A percentile compares a stretch with the other conserved stretches of the same genome.
Evolutionary conservation across 1,140 invertebrate species (phyloP).

Genomic region (Drosophila prosaltans): DNA sequence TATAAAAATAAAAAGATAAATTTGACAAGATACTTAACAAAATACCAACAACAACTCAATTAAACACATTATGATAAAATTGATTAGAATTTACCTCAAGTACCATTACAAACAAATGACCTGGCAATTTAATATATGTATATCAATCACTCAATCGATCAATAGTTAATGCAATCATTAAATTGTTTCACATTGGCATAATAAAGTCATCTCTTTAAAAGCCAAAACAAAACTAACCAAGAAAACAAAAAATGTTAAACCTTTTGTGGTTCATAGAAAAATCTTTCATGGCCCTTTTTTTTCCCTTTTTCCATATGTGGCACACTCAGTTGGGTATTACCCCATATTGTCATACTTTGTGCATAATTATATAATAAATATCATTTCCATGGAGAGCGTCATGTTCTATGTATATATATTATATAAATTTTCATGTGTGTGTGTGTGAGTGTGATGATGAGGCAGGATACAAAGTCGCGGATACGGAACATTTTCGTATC

Average conservation of each 20-base stretch:
- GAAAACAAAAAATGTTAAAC: neutral
- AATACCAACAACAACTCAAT: too few relatives aligned
- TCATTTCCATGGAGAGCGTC: slow-evolving; percentile 65
- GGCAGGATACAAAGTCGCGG: slow-evolving; percentile 21
- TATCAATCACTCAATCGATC: neutral
- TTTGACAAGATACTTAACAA: too few relatives aligned
- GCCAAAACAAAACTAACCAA: neutral
- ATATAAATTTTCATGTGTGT: neutral
- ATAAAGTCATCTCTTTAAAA: neutral
- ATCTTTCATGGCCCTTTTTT: neutral
- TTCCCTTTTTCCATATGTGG: neutral
- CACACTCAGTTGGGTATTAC: slow-evolving; percentile 12
- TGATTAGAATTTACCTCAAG: too few relatives aligned
- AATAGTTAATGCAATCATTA: neutral
- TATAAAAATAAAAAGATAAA: too few relatives aligned
- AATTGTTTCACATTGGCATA: neutral
- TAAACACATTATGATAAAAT: too few relatives aligned
- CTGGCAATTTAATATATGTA: too few relatives aligned
- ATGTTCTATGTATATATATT: neutral
- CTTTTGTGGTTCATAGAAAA: neutral
- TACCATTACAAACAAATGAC: too few relatives aligned
- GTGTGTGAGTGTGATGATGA: slow-evolving; percentile 20
- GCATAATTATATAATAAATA: slow-evolving; percentile 80
- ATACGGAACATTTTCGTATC: slow-evolving; percentile 4
- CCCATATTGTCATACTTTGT: slow-evolving; percentile 55